Evolutionary conservation across 2,888 invertebrate genomes (phyloP), one percentile per base, ranked within the genome.

Genomic region (Hirtodrosophila confusa): DNA sequence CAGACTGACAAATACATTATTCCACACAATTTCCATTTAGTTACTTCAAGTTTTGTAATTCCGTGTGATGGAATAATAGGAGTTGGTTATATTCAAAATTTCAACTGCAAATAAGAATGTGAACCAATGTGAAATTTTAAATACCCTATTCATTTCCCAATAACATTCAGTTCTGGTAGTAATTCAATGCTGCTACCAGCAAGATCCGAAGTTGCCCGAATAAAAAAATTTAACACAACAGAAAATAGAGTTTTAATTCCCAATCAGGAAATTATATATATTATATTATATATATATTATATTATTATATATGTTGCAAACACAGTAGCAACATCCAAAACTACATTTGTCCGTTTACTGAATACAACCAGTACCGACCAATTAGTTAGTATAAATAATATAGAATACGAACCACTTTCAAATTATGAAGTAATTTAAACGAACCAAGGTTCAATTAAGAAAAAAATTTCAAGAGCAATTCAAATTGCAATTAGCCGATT

Each of bases 51-150:
- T 17, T 41, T 41, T 10, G 4, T 4, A 23, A 41, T 41, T n/a
- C 41, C 27, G 8, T 41, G 24, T 41, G 41, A 43, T 43, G 43
- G 43, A 43, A 43, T 43, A 43, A 29, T 43, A 27, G 29, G 27
- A 9, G 3, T 24, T n/a, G 24, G 3, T 2, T 43, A 27, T 23
- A 43, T 43, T 4, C 5, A 43, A 43, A 43, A 24, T 9, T 43
- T 27, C 27, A 43, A 43, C 23, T 43, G 43, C 29, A 6, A n/a
- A 43, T 8, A 9, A n/a, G 27, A 43, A 9, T 43, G 4, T 5
- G 9, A 43, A 27, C n/a, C 17, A 17, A n/a, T n/a, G n/a, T n/a
- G n/a, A n/a, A 17, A 17, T 17, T 17, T 17, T 1, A 17, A 17
- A 17, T 17, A 17, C 17, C 17, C 17, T 17, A 17, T 17, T 17